Conservation (phyloP, 1,140 invertebrate genomes). For the Ganaspis sp. region DNA sequence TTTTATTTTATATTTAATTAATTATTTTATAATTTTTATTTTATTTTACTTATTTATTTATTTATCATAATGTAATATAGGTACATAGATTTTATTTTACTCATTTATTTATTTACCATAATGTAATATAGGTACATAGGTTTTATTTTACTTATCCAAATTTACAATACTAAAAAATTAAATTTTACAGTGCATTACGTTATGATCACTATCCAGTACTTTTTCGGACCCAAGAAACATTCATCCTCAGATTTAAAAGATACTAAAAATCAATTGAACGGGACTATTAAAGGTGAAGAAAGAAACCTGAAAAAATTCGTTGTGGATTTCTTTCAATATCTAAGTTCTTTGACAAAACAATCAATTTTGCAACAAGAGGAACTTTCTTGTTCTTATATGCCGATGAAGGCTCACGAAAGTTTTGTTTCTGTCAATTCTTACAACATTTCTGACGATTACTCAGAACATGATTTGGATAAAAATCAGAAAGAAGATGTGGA, state of each 20-base stretch:
- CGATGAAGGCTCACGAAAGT: not conserved
- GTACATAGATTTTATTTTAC: too few relatives aligned
- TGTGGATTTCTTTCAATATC: not conserved
- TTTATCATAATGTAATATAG: too few relatives aligned
- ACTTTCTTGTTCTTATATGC: not conserved
- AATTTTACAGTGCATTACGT: slow-evolving; percentile 66
- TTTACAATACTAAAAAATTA: not conserved
- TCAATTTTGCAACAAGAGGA: not conserved
- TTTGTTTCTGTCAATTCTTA: not conserved
- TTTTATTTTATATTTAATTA: slow-evolving; percentile 37
- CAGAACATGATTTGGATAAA: not conserved
- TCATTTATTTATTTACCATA: too few relatives aligned
- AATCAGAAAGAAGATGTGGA: not conserved
- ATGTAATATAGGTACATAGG: too few relatives aligned
- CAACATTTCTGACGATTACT: slow-evolving; percentile 3
- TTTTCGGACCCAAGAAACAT: slow-evolving; percentile 44
- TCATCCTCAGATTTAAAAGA: not conserved
- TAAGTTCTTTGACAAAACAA: not conserved
- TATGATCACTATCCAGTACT: slow-evolving; percentile 61
- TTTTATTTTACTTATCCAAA: slow-evolving; percentile 28
- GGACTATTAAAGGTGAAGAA: not conserved
- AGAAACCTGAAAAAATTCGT: too few relatives aligned
- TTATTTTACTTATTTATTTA: too few relatives aligned
- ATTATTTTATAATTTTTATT: slow-evolving; percentile 20
- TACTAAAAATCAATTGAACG: not conserved